Conservation (phyloP, 2,888 invertebrate species). For the Mythimna impura region DNA sequence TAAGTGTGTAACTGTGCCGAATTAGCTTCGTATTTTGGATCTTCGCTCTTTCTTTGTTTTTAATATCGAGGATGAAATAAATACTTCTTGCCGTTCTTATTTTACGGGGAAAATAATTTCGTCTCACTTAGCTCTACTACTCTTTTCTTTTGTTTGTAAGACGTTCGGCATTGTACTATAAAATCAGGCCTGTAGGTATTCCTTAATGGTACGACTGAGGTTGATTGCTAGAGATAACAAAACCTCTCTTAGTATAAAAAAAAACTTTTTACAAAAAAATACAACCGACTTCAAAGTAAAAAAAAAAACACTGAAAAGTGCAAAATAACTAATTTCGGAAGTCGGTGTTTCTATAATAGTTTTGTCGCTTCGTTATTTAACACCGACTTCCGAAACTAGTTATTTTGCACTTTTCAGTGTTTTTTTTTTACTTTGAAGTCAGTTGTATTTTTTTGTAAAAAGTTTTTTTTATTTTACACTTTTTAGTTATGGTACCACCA, state of each 20-base stretch:
- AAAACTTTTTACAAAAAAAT: no score
- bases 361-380: no score
- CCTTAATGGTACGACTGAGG: background rate
- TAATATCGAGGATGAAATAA: constrained; percentile 9
- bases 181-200: background rate
- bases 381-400: no score
- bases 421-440: no score
- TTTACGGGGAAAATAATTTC: background rate
- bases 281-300: no score
- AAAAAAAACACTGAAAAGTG: no score
- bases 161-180: background rate
- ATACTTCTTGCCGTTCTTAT: constrained; percentile 10
- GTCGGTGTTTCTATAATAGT: no score
- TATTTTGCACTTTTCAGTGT: no score
- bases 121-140: background rate
- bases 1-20: constrained; percentile 3
- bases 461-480: no score
- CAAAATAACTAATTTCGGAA: no score
- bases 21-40: constrained; percentile 25
- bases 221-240: background rate
- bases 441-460: no score
- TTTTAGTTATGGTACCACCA: no score
- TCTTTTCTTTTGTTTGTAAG: background rate
- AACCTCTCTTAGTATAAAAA: background rate
- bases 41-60: constrained; percentile 15